Evolutionary conservation across 2,888 invertebrate genomes (phyloP).

Genomic region (Silvanus unidentatus): DNA sequence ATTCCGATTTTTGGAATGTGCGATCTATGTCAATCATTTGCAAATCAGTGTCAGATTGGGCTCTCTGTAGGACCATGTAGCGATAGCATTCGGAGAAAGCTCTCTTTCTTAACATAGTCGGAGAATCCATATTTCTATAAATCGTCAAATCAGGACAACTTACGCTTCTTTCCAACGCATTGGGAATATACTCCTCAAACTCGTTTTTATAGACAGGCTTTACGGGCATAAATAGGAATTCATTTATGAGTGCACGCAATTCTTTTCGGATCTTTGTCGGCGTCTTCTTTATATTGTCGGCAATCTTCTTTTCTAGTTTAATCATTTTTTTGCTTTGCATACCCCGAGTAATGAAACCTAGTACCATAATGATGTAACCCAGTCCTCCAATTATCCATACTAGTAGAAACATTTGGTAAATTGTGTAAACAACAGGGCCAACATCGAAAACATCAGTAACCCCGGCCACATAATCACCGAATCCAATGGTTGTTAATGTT

Average conservation of each 20-base stretch:
- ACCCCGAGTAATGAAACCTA: slow-evolving; percentile 75
- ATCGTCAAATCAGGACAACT: slow-evolving; percentile 70
- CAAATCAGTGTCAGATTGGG: slow-evolving; percentile 74
- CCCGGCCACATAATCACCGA: slow-evolving; percentile 91
- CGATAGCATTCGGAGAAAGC: slow-evolving; percentile 60
- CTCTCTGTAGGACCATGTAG: slow-evolving; percentile 47
- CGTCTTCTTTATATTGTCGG: slow-evolving; percentile 69
- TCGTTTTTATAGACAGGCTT: slow-evolving; percentile 67
- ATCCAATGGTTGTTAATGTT: slow-evolving; percentile 82
- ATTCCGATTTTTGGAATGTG: slow-evolving; percentile 63
- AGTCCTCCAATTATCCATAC: slow-evolving; percentile 89
- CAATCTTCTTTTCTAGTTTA: slow-evolving; percentile 69
- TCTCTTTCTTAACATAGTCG: slow-evolving; percentile 48
- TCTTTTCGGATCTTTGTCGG: slow-evolving; percentile 65
- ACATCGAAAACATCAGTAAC: slow-evolving; percentile 36
- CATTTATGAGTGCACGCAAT: slow-evolving; percentile 45
- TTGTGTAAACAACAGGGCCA: slow-evolving; percentile 56
- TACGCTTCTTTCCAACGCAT: slow-evolving; percentile 52
- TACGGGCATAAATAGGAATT: slow-evolving; percentile 74
- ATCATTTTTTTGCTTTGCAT: slow-evolving; percentile 70
- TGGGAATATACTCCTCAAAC: slow-evolving; percentile 42
- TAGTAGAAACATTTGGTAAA: slow-evolving; percentile 77
- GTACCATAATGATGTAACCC: slow-evolving; percentile 85
- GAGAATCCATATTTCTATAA: slow-evolving; percentile 46
- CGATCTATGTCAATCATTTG: slow-evolving; percentile 68